Percentiles rank a stretch among this genome's conserved stretches.
Evolutionary conservation across 35 echinoderm and acorn worm genomes (phyloP).

Genomic region (Ptychodera flava): DNA sequence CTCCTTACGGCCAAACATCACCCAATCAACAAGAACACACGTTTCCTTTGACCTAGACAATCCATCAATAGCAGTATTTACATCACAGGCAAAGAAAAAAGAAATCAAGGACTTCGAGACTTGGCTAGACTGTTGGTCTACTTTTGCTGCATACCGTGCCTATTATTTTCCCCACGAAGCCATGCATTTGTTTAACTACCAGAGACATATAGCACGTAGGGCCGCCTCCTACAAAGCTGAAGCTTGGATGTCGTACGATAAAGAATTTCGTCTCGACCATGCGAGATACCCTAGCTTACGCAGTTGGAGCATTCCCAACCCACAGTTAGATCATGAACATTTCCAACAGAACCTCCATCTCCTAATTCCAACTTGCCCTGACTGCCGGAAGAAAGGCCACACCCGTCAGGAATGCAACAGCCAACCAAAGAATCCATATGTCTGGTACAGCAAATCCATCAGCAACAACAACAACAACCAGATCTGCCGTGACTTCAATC

Average conservation of each 20-base stretch:
- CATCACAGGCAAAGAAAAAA: not conserved
- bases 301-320: not conserved
- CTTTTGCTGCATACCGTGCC: not conserved
- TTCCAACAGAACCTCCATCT: not conserved
- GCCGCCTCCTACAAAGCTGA: not conserved
- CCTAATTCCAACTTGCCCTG: not conserved
- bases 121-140: not conserved
- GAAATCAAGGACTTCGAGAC: not conserved
- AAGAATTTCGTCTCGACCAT: not conserved
- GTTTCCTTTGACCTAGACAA: not conserved
- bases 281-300: not conserved
- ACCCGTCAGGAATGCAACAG: not conserved
- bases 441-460: not conserved
- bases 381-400: not conserved
- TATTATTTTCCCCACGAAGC: not conserved
- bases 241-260: not conserved
- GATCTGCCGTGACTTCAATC: not conserved
- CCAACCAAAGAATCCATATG: not conserved
- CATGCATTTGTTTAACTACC: not conserved
- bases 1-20: not conserved
- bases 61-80: not conserved
- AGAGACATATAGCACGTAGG: not conserved
- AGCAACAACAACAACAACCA: not conserved
- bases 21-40: not conserved
- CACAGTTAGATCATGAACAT: not conserved